These are phyloP conservation scores for Diarsia rubi DNA, from an alignment of 2,888 invertebrate genomes.

Conservation along the genomic window DNA sequence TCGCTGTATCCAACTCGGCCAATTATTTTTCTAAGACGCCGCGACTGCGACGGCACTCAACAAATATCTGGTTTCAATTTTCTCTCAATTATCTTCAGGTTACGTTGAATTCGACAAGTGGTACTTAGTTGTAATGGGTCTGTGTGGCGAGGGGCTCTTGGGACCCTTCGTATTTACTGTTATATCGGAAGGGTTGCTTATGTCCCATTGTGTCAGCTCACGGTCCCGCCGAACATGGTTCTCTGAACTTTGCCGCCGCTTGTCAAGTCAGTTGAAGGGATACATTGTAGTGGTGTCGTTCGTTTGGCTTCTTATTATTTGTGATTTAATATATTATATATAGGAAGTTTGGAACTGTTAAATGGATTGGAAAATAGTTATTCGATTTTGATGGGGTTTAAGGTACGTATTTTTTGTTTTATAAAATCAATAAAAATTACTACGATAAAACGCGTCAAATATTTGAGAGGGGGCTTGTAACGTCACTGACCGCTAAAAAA, in stretches of 20 bases:
- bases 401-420: too few relatives aligned
- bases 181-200: conserved; percentile 72
- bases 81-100: conserved; percentile 85
- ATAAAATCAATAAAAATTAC: too few relatives aligned
- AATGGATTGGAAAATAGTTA: conserved; percentile 5
- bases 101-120: conserved; percentile 83
- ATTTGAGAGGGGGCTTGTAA: too few relatives aligned
- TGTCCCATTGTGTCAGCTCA: conserved; percentile 65
- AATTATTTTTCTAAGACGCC: conserved; percentile 60
- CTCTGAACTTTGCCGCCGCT: conserved; percentile 65
- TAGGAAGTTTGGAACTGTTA: conserved; percentile 18
- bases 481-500: too few relatives aligned
- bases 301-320: conserved; percentile 55
- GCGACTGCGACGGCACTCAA: conserved; percentile 71
- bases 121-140: conserved; percentile 82
- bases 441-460: too few relatives aligned
- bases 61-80: conserved; percentile 83
- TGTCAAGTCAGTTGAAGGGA: conserved; percentile 61
- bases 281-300: conserved; percentile 66
- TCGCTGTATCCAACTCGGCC: conserved; percentile 23
- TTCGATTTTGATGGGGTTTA: neutral
- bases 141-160: conserved; percentile 69
- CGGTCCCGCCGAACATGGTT: conserved; percentile 61
- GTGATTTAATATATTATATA: conserved; percentile 41
- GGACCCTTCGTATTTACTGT: conserved; percentile 71